A percentile compares a stretch with the other conserved stretches of the same genome.
Evolutionary conservation across 2,888 invertebrate species (phyloP).

Genomic region (Trileptium ribeirensis): DNA sequence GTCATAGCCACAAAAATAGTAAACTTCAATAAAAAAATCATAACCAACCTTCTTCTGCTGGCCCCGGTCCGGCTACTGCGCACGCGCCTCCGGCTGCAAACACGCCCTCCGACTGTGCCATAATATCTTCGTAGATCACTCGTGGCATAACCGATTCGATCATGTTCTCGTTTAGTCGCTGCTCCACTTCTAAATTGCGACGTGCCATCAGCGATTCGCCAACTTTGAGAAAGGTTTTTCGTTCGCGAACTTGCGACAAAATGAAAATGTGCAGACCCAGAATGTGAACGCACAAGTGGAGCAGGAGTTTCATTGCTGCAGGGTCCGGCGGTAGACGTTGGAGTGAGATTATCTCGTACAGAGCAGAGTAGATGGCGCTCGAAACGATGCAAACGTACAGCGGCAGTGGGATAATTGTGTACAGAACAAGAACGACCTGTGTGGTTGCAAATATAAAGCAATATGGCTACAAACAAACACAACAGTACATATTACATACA

Average conservation of each 20-base stretch:
- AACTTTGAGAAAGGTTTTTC: slow-evolving; percentile 90
- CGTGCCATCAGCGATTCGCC: slow-evolving; percentile 84
- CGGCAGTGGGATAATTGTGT: slow-evolving; percentile 84
- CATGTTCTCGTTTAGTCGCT: slow-evolving; percentile 90
- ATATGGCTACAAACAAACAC: no score
- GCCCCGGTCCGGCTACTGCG: no score
- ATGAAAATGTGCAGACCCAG: slow-evolving; percentile 85
- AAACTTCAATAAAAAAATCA: no score
- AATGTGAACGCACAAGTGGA: slow-evolving; percentile 80
- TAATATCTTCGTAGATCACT: slow-evolving; percentile 46
- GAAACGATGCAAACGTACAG: slow-evolving; percentile 74
- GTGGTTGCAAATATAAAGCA: no score
- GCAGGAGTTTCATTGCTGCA: slow-evolving; percentile 60
- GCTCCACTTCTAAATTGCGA: slow-evolving; percentile 82
- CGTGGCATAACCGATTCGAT: slow-evolving; percentile 95
- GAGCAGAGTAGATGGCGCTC: slow-evolving; percentile 71
- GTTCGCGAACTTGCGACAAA: slow-evolving; percentile 74
- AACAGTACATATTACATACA: no score
- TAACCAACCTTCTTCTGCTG: no score
- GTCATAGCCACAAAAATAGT: no score
- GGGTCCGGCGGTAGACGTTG: slow-evolving; percentile 30
- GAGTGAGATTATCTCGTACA: slow-evolving; percentile 67
- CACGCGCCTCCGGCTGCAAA: no score
- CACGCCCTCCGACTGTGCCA: slow-evolving; percentile 55
- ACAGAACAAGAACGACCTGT: slow-evolving; percentile 81